Conservation (phyloP, 2,888 invertebrate genomes). For the Drosophila testacea region DNA sequence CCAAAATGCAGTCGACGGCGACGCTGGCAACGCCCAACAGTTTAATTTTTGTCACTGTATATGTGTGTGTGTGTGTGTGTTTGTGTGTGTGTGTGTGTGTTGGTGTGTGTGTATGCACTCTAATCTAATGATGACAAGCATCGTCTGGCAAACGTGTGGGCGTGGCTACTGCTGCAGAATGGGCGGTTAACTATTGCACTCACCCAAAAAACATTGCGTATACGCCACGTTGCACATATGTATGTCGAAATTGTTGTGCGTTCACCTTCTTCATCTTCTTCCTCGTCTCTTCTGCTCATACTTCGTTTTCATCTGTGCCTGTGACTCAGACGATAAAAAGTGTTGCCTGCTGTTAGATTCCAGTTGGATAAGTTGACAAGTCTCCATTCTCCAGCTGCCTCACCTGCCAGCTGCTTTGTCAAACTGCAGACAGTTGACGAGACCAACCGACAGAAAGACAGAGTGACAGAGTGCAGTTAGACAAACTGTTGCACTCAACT, state of each 20-base stretch:
- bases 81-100: constrained; percentile 29
- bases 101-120: constrained; percentile 48
- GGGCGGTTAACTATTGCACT: constrained; percentile 40
- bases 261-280: constrained; percentile 31
- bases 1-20: constrained; percentile 30
- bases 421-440: constrained; percentile 23
- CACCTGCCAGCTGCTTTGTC: constrained; percentile 33
- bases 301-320: constrained; percentile 15
- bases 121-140: constrained; percentile 81
- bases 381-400: constrained; percentile 7
- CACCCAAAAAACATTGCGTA: constrained; percentile 59
- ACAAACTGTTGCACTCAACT: constrained; percentile 6
- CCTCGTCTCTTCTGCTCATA: constrained; percentile 4
- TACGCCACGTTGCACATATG: constrained; percentile 70
- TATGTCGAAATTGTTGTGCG: constrained; percentile 56
- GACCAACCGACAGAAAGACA: constrained; percentile 6
- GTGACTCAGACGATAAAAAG: constrained; percentile 12
- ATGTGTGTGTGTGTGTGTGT: constrained; percentile 29
- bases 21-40: constrained; percentile 60
- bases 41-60: constrained; percentile 59
- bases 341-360: constrained; percentile 30
- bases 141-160: constrained; percentile 57
- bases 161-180: constrained; percentile 26
- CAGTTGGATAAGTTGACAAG: constrained; percentile 30
- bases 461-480: constrained; percentile 6